Base-by-base conservation (phyloP, 1,140 invertebrate genomes). In the Myzus persicae region DNA sequence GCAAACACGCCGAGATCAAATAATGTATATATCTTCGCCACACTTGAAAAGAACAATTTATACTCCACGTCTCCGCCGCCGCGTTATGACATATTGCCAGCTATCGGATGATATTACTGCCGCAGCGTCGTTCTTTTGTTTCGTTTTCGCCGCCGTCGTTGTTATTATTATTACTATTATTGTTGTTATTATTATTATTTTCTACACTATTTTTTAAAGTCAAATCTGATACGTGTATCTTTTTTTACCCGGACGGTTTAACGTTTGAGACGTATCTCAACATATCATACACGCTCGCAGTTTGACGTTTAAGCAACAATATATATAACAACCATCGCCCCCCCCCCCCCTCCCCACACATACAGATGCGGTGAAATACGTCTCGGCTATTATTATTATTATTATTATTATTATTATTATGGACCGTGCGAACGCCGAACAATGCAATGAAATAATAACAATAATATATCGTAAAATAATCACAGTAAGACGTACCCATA, bases 41-140 rank as follows among this genome's bases (percentile, higher is more conserved):
- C 84, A 85, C 84, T 44, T 42, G 84, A 85, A 85, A 40, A 85
- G 84, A 85, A 85, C 40, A 85, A 85, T 85, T 44, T 44, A 44
- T 85, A 44, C 84, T 85, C 40, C 40, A 31, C 84, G 84, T 44
- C 26, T 85, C 40, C 6, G 84, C 40, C 26, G 44, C 40, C 6
- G 84, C 40, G 40, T 85, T 85, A 85, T 85, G 84, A 85, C 84
- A 85, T 85, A 85, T 85, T 44, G 42, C 59, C 59, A 67, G 59
- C 84, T 85, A 85, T 85, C 84, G 84, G 84, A 85, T 85, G 42
- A 85, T 31, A 85, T 85, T 44, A 85, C 42, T 40, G 84, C 84
- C 1, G 20, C 48, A 51, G 20, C 9, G 46, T 48, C 46, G 38
- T 85, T 44, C 40, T 85, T 85, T 85, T 85, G 40, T 85, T 85